Evolutionary conservation across 1,140 invertebrate genomes (phyloP).

Genomic region (Triops cancriformis): DNA sequence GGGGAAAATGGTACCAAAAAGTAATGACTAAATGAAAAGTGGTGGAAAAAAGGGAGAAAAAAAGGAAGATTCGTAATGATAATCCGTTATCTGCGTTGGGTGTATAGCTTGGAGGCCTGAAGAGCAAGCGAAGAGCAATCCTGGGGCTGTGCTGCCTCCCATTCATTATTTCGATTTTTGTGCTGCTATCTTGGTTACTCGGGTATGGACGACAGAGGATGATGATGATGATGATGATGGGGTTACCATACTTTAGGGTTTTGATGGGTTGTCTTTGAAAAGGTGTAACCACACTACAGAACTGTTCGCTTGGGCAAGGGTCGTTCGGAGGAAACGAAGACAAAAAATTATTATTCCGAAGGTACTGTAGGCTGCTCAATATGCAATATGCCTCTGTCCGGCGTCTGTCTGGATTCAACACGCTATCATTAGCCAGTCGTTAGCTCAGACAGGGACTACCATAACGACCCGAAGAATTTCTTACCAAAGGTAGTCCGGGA

Average conservation of each 20-base stretch:
- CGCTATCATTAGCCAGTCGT: constrained; percentile 12
- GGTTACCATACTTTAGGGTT: neutral
- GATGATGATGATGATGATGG: neutral
- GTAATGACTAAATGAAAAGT: neutral
- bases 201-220: neutral
- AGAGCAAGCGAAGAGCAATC: neutral
- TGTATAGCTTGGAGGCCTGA: neutral
- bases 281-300: constrained; percentile 6
- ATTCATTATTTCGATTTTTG: neutral
- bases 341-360: neutral
- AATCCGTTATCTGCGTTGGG: neutral
- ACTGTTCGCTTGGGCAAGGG: neutral
- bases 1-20: too few relatives aligned
- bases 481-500: neutral
- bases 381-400: constrained; percentile 12
- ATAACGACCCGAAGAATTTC: neutral
- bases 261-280: constrained; percentile 10
- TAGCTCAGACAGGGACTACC: neutral
- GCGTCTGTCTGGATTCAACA: constrained; percentile 9
- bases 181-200: neutral
- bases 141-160: neutral
- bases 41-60: neutral
- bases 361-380: constrained; percentile 3
- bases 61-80: constrained; percentile 4
- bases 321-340: neutral